Conservation (phyloP, 1,140 invertebrate genomes). For the Aphelenchoides besseyi region DNA sequence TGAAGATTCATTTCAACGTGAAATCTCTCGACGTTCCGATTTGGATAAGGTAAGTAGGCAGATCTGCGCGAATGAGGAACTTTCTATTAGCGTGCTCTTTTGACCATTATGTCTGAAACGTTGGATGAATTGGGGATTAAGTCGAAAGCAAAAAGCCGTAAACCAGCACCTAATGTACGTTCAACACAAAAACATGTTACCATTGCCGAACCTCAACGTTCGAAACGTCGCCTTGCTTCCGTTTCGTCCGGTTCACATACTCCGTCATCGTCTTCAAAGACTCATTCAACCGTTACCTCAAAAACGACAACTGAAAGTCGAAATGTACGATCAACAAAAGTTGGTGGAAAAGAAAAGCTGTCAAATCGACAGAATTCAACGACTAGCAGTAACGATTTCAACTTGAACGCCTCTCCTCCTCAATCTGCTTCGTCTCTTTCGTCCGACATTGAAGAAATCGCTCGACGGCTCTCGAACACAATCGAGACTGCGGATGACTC, state of each 20-base stretch:
- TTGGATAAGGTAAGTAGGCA: conserved; percentile 12
- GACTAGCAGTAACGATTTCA: background rate
- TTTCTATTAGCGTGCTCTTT: background rate
- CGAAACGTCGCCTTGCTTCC: background rate
- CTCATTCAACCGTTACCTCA: background rate
- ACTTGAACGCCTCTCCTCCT: background rate
- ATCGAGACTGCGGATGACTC: background rate
- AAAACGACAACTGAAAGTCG: no score
- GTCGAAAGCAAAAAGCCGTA: background rate
- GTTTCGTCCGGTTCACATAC: conserved; percentile 1
- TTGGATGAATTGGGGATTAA: conserved; percentile 11
- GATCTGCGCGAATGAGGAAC: no score
- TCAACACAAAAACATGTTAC: conserved; percentile 5
- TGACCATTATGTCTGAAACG: conserved; percentile 15
- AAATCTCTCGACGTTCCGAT: conserved; percentile 10
- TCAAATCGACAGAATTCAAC: background rate
- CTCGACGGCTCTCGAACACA: background rate
- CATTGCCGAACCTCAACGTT: background rate
- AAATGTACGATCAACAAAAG: background rate
- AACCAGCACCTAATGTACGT: background rate
- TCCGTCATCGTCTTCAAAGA: background rate
- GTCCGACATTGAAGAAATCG: conserved; percentile 13
- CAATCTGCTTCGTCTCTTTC: background rate
- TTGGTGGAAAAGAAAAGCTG: background rate
- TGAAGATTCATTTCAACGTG: conserved; percentile 3